These are phyloP conservation scores for Ceyx melanurus DNA, from an alignment of 2,113 vertebrate species.

Conservation along the genomic window DNA sequence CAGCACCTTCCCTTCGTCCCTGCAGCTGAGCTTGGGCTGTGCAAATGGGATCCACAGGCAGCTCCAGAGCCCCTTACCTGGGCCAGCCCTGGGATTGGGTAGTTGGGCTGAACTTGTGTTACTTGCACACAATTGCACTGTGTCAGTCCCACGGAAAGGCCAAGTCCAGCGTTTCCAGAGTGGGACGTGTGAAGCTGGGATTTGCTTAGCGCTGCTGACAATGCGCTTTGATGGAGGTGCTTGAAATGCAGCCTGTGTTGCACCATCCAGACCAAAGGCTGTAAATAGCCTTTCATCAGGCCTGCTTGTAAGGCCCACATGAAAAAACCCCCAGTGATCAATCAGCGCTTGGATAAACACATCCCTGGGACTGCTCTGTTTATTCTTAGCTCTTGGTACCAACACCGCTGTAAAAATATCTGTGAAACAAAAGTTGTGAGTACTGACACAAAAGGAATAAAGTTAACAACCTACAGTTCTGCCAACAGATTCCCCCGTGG, in stretches of 20 bases:
- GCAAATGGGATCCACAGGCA: neutral
- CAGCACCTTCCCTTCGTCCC: rapidly evolving
- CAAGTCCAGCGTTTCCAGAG: neutral
- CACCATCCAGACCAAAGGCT: neutral
- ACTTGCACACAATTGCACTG: rapidly evolving
- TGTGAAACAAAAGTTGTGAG: constrained; percentile 30
- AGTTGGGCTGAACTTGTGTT: rapidly evolving
- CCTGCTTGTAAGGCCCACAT: constrained; percentile 15
- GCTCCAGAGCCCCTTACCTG: neutral
- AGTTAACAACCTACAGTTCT: constrained; percentile 25
- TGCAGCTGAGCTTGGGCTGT: rapidly evolving
- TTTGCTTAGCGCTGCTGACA: neutral
- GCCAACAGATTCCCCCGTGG: neutral
- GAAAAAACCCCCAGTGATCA: neutral
- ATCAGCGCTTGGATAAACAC: constrained; percentile 36
- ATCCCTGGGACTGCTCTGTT: neutral
- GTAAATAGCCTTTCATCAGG: constrained; percentile 24
- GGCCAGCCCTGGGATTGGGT: neutral
- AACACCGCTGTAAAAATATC: constrained; percentile 12
- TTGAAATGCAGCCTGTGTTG: neutral
- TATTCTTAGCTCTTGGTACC: constrained; percentile 17
- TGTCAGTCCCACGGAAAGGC: neutral
- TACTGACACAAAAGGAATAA: neutral
- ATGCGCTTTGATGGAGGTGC: neutral
- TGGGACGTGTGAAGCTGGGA: neutral